phyloP scores from a whole-genome alignment of 2,888 invertebrate genomes.

The Agrotis puta region DNA sequence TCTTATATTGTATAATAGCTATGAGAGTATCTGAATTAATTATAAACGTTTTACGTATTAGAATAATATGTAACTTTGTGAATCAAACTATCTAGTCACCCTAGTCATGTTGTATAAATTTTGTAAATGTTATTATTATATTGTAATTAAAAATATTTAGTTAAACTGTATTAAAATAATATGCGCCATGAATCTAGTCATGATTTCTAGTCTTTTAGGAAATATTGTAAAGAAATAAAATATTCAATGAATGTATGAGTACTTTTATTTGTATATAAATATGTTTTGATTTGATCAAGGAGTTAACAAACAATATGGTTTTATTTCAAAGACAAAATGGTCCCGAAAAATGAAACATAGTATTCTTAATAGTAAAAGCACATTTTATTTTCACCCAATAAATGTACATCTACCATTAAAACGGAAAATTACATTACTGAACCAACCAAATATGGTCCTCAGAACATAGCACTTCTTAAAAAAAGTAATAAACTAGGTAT shows the following conservation, averaged over 20 bases:
- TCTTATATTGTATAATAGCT: conserved; percentile 11
- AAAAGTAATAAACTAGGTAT: conserved; percentile 28
- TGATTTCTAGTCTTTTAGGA: conserved; percentile 36
- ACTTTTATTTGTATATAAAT: conserved; percentile 65
- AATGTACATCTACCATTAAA: conserved; percentile 55
- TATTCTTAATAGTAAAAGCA: conserved; percentile 59
- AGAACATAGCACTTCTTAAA: conserved; percentile 29
- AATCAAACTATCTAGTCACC: conserved; percentile 56
- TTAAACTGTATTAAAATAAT: conserved; percentile 37
- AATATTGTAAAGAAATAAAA: conserved; percentile 52
- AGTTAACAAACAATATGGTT: conserved; percentile 50
- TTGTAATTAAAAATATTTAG: conserved; percentile 42
- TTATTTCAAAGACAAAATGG: conserved; percentile 49
- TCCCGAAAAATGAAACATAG: conserved; percentile 57
- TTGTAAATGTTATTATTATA: conserved; percentile 67
- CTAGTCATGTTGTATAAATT: conserved; percentile 68
- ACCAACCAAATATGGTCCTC: neutral
- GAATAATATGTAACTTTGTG: conserved; percentile 39
- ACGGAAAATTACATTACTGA: conserved; percentile 17
- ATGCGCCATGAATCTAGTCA: conserved; percentile 40
- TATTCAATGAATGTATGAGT: conserved; percentile 29
- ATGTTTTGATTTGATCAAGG: conserved; percentile 68
- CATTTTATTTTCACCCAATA: conserved; percentile 64
- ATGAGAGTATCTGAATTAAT: conserved; percentile 22
- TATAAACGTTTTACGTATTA: conserved; percentile 23